phyloP scores from a whole-genome alignment of 2,113 vertebrate species.

The Gasterosteus aculeatus region DNA sequence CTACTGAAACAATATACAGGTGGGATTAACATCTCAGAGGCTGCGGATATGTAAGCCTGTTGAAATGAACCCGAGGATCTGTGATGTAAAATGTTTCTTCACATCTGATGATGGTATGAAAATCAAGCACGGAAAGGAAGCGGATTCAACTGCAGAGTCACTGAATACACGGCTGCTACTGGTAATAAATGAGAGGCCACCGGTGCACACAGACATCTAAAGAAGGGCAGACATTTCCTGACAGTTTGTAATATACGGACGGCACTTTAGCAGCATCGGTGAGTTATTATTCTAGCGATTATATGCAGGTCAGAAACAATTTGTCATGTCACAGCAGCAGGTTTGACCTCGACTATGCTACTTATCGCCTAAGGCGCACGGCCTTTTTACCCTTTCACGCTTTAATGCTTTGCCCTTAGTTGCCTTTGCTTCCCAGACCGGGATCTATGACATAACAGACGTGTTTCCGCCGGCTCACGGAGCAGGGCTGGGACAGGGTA shows the following conservation, averaged over 20 bases:
- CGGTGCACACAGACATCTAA: not conserved
- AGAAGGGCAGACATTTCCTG: not conserved
- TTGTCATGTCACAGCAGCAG: not conserved
- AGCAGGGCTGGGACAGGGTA: not conserved
- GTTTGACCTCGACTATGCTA: not conserved
- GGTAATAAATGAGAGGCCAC: not conserved
- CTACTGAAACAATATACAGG: conserved; percentile 51
- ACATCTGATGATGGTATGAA: not conserved
- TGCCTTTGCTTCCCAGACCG: not conserved
- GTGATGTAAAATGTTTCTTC: conserved; percentile 4
- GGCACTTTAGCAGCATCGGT: not conserved
- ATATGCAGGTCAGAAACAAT: not conserved
- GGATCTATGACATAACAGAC: not conserved
- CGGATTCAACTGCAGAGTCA: not conserved
- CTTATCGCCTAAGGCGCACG: not conserved
- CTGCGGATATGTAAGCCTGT: conserved; percentile 23
- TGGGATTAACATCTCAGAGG: conserved; percentile 34
- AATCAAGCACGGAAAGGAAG: not conserved
- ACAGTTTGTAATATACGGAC: not conserved
- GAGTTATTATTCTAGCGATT: conserved; percentile 1
- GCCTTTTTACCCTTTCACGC: not conserved
- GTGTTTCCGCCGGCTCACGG: conserved; percentile 9
- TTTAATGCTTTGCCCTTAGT: not conserved
- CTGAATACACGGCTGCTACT: not conserved
- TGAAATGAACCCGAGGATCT: conserved; percentile 26